Evolutionary conservation across 2,113 vertebrate species (phyloP).

Genomic region (Sitta europaea): DNA sequence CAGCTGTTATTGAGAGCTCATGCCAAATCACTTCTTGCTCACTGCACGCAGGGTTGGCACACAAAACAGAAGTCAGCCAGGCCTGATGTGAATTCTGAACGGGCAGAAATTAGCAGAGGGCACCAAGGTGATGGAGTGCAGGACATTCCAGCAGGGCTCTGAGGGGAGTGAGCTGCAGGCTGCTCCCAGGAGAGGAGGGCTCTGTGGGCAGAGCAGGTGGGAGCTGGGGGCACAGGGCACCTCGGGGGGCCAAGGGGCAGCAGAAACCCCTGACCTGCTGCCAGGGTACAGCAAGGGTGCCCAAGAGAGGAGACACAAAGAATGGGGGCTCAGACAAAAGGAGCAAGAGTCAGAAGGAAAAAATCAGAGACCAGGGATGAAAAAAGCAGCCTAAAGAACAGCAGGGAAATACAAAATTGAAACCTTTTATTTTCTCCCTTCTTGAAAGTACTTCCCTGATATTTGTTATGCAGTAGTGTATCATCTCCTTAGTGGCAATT

Average conservation of each 20-base stretch:
- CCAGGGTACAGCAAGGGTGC: fast-evolving
- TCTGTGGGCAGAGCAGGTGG: not conserved
- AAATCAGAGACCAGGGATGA: not conserved
- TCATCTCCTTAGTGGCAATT: not conserved
- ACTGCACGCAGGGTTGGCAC: not conserved
- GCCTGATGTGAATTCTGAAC: not conserved
- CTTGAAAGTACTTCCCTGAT: not conserved
- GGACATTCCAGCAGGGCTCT: not conserved
- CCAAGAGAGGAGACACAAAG: not conserved
- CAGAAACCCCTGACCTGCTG: not conserved
- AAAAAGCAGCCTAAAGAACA: not conserved
- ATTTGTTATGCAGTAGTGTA: not conserved
- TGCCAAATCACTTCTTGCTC: not conserved
- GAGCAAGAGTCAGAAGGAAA: not conserved
- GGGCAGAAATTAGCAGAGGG: not conserved
- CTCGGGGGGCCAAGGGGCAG: not conserved
- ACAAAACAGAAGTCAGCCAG: not conserved
- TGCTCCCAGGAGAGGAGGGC: not conserved
- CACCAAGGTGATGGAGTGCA: not conserved
- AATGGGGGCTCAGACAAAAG: not conserved
- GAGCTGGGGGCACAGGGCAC: not conserved
- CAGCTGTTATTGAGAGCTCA: not conserved
- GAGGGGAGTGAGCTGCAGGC: too few species aligned
- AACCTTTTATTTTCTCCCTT: not conserved
- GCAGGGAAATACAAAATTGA: not conserved